Conservation (phyloP, 2,113 vertebrate species). For the Callionymus lyra region DNA sequence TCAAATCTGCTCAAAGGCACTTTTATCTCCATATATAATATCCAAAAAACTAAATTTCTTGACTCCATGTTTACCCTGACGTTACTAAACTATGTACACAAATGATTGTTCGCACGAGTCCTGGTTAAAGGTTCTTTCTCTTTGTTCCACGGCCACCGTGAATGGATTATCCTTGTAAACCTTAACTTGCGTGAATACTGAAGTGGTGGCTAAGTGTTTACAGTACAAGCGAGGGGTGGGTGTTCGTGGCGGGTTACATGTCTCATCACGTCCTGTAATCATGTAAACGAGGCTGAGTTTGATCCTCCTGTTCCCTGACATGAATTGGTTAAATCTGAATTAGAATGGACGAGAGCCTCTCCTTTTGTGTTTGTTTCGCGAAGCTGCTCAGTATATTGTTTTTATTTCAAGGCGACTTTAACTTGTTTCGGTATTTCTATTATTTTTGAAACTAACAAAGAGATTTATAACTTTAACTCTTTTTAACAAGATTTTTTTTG, state of each 20-base stretch:
- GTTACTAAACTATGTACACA: no score
- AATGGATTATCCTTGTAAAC: conserved; percentile 35
- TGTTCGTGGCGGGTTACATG: conserved; percentile 33
- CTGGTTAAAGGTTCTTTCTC: neutral
- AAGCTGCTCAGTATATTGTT: conserved; percentile 14
- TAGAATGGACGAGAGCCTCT: conserved; percentile 28
- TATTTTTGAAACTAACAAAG: no score
- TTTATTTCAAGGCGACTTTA: no score
- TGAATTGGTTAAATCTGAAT: conserved; percentile 11
- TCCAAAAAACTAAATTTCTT: no score
- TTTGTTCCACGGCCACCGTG: conserved; percentile 6
- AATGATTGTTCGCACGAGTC: no score
- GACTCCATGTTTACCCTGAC: no score
- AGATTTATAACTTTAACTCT: no score
- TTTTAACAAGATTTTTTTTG: no score
- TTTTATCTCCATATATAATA: no score
- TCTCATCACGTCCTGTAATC: conserved; percentile 32
- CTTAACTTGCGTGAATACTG: conserved; percentile 26
- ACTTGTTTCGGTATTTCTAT: no score
- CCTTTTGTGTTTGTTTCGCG: conserved; percentile 5
- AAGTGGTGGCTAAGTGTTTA: conserved; percentile 21
- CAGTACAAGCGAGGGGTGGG: conserved; percentile 11
- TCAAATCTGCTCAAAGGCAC: no score
- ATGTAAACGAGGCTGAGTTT: conserved; percentile 27
- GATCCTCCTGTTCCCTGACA: conserved; percentile 19